phyloP scores from a whole-genome alignment of 2,113 vertebrate species.

The Steatornis caripensis region DNA sequence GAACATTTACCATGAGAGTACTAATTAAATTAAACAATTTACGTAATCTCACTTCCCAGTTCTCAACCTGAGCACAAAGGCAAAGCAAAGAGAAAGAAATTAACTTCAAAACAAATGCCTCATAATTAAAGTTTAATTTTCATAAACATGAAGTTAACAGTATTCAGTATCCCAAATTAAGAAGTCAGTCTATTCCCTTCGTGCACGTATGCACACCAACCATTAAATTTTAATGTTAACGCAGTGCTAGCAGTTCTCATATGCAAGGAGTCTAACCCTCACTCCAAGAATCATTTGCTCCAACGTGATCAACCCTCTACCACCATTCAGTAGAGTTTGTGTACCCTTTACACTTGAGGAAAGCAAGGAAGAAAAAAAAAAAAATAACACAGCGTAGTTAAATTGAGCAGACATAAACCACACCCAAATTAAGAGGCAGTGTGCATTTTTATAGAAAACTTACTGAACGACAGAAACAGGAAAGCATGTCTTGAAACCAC shows the following conservation, averaged over 20 bases:
- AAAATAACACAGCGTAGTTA: neutral
- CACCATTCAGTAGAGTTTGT: neutral
- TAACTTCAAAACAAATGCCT: slow-evolving; percentile 20
- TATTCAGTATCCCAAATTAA: neutral
- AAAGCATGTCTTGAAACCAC: neutral
- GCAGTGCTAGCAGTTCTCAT: neutral
- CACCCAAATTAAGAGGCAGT: neutral
- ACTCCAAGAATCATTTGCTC: neutral
- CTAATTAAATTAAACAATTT: slow-evolving; percentile 65
- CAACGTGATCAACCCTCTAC: neutral
- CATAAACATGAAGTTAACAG: slow-evolving; percentile 7
- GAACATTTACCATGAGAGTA: slow-evolving; percentile 51
- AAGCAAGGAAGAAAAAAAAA: neutral
- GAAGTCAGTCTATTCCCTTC: neutral
- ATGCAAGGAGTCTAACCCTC: neutral
- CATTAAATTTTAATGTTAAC: slow-evolving; percentile 18
- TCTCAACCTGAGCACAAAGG: slow-evolving; percentile 18
- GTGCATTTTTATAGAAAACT: neutral
- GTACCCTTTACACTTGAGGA: neutral
- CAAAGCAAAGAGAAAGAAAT: slow-evolving; percentile 38
- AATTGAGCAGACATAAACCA: neutral
- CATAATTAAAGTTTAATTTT: slow-evolving; percentile 47
- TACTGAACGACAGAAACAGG: neutral
- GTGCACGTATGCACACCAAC: neutral
- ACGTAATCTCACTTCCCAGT: slow-evolving; percentile 13